These are phyloP conservation scores for Drosophila simulans DNA, from an alignment of 1,140 invertebrate genomes.

Conservation along the genomic window DNA sequence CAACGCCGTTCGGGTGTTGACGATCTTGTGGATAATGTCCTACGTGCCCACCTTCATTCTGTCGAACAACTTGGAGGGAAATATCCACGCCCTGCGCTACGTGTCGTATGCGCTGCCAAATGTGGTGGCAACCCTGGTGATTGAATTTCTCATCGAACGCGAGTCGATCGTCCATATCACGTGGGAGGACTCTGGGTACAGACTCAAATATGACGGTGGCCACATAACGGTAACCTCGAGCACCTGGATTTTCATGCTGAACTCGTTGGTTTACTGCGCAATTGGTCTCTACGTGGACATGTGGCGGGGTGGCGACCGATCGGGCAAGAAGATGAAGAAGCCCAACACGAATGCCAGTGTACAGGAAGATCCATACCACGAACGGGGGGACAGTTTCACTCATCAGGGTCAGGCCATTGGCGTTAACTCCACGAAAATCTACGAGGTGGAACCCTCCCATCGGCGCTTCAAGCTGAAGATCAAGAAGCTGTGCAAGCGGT, in stretches of 20 bases:
- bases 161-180: slow-evolving; percentile 38
- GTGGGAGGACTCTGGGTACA: slow-evolving; percentile 9
- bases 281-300: slow-evolving; percentile 60
- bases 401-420: slow-evolving; percentile 30
- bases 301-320: slow-evolving; percentile 46
- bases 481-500: slow-evolving; percentile 69
- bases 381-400: slow-evolving; percentile 18
- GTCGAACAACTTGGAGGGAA: slow-evolving; percentile 33
- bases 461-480: slow-evolving; percentile 67
- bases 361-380: slow-evolving; percentile 30
- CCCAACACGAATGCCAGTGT: background rate
- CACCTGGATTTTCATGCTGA: slow-evolving; percentile 26
- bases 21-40: slow-evolving; percentile 51
- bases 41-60: slow-evolving; percentile 60
- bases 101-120: slow-evolving; percentile 49
- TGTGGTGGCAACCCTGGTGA: slow-evolving; percentile 33
- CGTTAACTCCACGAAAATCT: slow-evolving; percentile 66
- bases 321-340: slow-evolving; percentile 14
- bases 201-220: background rate
- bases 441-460: slow-evolving; percentile 70
- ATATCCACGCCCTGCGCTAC: slow-evolving; percentile 3
- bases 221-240: slow-evolving; percentile 16
- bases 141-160: slow-evolving; percentile 35
- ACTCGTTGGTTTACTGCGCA: background rate
- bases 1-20: slow-evolving; percentile 32